These are phyloP conservation scores for Arenaria interpres DNA, from an alignment of 2,113 vertebrate species.

Conservation along the genomic window DNA sequence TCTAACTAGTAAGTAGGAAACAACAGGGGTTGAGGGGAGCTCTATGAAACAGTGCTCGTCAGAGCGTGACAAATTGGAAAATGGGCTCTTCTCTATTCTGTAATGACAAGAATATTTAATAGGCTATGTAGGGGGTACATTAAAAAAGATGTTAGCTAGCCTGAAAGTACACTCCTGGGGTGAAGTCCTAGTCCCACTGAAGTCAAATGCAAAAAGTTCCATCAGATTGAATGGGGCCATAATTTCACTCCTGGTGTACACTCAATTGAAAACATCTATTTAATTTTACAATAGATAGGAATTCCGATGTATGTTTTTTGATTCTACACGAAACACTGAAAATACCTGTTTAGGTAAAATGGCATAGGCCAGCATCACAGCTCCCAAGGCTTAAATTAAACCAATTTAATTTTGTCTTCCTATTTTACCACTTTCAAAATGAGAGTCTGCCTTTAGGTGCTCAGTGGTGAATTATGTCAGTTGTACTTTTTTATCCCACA, in stretches of 20 bases:
- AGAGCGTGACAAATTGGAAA: slow-evolving; percentile 51
- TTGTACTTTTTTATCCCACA: slow-evolving; percentile 1
- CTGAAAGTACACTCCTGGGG: slow-evolving; percentile 35
- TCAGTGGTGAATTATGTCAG: slow-evolving; percentile 15
- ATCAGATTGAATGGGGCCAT: slow-evolving; percentile 20
- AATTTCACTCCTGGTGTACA: slow-evolving; percentile 38
- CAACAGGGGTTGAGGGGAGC: slow-evolving; percentile 61
- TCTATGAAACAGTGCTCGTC: slow-evolving; percentile 35
- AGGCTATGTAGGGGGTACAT: slow-evolving; percentile 44
- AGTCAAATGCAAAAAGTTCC: slow-evolving; percentile 40
- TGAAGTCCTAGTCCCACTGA: slow-evolving; percentile 48
- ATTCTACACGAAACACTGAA: slow-evolving; percentile 4
- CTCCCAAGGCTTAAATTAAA: slow-evolving; percentile 32
- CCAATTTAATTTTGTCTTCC: slow-evolving; percentile 35
- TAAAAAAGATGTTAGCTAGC: slow-evolving; percentile 57
- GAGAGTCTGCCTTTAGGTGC: neutral
- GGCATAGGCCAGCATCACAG: neutral
- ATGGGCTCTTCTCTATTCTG: slow-evolving; percentile 52
- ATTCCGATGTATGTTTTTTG: neutral
- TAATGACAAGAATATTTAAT: slow-evolving; percentile 68
- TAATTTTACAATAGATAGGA: slow-evolving; percentile 36
- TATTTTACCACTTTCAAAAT: neutral
- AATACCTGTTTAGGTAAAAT: slow-evolving; percentile 44
- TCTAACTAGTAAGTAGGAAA: slow-evolving; percentile 69
- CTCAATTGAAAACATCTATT: slow-evolving; percentile 1